Evolutionary conservation across 2,113 vertebrate genomes (phyloP), one percentile per base, ranked within the genome.

Genomic region (Pycnonotus jocosus): DNA sequence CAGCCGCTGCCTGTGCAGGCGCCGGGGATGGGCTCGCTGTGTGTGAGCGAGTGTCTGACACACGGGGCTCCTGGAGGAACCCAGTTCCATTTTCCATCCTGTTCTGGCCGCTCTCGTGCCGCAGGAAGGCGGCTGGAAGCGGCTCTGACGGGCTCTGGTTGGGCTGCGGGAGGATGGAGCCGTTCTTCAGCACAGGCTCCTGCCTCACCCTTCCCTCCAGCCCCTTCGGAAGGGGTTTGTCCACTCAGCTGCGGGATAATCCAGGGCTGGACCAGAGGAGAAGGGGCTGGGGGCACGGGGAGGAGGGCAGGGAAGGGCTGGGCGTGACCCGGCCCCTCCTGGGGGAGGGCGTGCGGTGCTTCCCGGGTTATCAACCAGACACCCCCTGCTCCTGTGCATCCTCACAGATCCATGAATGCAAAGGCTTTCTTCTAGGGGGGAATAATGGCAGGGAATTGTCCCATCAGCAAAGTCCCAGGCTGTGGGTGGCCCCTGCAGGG

Each of bases 281-380:
- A 57, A 68, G 33, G 16, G 23, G 31, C 6, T 4, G 33, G 14
- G 31, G 33, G 16, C 28, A 17, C 0, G 0, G 31, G 25, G 25
- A 38, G 18, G 30, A 77, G 44, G 56, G 33, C 61, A 50, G 30
- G n/a, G 31, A 44, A 44, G 37, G 38, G 28, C 35, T 61, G 53
- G 40, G 28, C 42, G 30, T 24, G 4, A 1, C 21, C 14, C 1
- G 10, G 37, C 4, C 10, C 10, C 37, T 38, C 42, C 45, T 2
- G 3, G 5, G 30, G 40, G 33, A 7, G 21, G 45, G 45, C 21
- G 11, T 22, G 10, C 21, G 10, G 40, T 31, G n/a, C 60, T 48
- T 21, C 44, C 40, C 28, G 6, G 25, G 7, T 51, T 56, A 6
- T 19, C 11, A n/a, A 30, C 35, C 44, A 40, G 65, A 19, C 5